phyloP scores from a whole-genome alignment of 2,113 vertebrate genomes.

The Brienomyrus longianalis region DNA sequence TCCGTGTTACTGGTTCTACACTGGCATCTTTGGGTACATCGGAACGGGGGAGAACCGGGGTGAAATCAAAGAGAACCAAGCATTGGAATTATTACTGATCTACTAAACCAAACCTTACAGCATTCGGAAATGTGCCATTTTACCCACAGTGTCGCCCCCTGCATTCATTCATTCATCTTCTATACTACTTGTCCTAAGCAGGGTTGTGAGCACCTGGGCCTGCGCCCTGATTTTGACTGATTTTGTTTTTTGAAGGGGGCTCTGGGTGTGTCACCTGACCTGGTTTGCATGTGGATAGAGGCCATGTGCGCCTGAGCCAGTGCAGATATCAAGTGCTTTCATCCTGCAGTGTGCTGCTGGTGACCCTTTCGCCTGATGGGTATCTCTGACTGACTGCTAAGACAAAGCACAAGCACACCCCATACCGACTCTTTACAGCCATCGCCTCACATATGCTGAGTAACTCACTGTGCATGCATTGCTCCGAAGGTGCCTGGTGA shows the following conservation, averaged over 20 bases:
- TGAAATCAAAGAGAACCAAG: background rate
- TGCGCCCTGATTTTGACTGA: background rate
- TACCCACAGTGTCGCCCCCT: background rate
- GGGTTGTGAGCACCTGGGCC: background rate
- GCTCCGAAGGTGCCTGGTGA: background rate
- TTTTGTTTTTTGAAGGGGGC: background rate
- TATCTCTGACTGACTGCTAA: background rate
- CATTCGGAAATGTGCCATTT: background rate
- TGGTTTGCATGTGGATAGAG: background rate
- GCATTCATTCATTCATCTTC: background rate
- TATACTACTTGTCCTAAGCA: background rate
- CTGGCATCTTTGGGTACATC: background rate
- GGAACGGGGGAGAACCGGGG: background rate
- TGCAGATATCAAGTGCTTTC: background rate
- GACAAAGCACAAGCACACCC: background rate
- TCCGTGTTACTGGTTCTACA: background rate
- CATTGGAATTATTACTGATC: background rate
- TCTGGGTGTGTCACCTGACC: background rate
- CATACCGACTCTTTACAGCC: background rate
- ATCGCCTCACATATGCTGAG: background rate
- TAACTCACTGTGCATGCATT: background rate
- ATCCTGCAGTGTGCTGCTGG: background rate
- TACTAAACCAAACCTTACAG: background rate
- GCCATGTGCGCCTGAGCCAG: background rate
- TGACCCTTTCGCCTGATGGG: background rate